Evolutionary conservation across 2,888 invertebrate species (phyloP), one percentile per base, ranked within the genome.

Genomic region (Orgyia antiqua): DNA sequence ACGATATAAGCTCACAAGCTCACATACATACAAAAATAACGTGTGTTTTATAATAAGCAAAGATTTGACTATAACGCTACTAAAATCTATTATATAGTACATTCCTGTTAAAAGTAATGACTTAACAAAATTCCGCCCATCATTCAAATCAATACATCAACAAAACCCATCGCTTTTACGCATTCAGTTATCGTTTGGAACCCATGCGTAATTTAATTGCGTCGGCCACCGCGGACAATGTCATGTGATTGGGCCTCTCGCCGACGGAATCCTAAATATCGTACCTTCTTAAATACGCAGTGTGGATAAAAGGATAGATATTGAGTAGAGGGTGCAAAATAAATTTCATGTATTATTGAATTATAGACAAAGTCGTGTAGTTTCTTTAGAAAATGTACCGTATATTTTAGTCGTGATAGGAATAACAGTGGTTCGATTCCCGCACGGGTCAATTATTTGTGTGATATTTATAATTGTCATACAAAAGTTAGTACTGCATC

Each of bases 181-280:
- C 52, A 65, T 60, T 51, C 54, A 39, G 40, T 28, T 34, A 35
- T 37, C 59, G 61, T 59, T 30, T 49, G 38, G 45, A 45, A 51
- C 46, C 56, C 47, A 41, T 39, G 41, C 40, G 51, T 63, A 59
- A 64, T 57, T 65, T 50, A 55, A 64, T 64, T 56, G 51, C 36
- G 45, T 33, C 38, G 48, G 35, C 51, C 56, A 51, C 54, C 49
- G 51, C 56, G 49, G 68, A 78, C 80, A 80, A 80, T 78, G 62
- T 62, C 45, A 53, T 54, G 69, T 79, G 79, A 80, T 82, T 80
- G 78, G 77, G 44, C 31, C 29, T 13, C 43, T 42, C 49, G 57
- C 66, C 48, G 33, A 31, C 56, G 61, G 71, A 63, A 68, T 67
- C 59, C 67, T 67, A 70, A 73, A 36, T 26, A 8, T 27, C 13